phyloP scores from a whole-genome alignment of 2,113 vertebrate species.

The Otus sunia region DNA sequence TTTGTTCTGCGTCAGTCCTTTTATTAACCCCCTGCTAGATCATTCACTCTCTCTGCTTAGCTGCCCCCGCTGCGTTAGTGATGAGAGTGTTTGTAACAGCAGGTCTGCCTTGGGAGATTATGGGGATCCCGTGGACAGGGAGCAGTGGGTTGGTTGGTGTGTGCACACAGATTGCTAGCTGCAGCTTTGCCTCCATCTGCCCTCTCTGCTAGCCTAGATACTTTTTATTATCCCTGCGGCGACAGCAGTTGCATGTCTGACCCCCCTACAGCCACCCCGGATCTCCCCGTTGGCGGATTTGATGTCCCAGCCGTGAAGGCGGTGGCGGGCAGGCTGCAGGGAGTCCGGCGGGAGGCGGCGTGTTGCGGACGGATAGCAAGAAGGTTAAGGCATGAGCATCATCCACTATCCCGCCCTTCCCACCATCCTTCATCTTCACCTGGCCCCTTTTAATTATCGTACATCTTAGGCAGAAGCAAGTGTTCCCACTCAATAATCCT shows the following conservation, averaged over 20 bases:
- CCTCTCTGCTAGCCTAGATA: neutral
- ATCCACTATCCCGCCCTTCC: neutral
- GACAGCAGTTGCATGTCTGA: neutral
- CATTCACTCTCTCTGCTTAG: slow-evolving; percentile 30
- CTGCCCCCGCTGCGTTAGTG: slow-evolving; percentile 59
- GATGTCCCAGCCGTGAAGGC: neutral
- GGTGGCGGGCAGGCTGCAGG: neutral
- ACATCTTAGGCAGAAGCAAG: neutral
- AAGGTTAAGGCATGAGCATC: neutral
- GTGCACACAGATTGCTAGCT: slow-evolving; percentile 49
- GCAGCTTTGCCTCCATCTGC: slow-evolving; percentile 47
- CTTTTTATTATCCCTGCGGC: neutral
- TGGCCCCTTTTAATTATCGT: neutral
- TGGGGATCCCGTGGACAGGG: slow-evolving; percentile 49
- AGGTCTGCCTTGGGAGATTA: slow-evolving; percentile 68
- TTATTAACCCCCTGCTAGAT: slow-evolving; percentile 68
- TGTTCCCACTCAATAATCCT: neutral
- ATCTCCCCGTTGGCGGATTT: neutral
- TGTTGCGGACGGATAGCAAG: neutral
- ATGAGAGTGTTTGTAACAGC: slow-evolving; percentile 72
- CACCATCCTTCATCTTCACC: neutral
- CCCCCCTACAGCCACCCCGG: neutral
- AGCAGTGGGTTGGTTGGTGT: slow-evolving; percentile 18
- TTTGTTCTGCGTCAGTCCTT: slow-evolving; percentile 55
- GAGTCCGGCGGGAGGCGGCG: accelerated